These are phyloP conservation scores for Toxonevra muliebris DNA, from an alignment of 2,888 invertebrate genomes.

Conservation along the genomic window DNA sequence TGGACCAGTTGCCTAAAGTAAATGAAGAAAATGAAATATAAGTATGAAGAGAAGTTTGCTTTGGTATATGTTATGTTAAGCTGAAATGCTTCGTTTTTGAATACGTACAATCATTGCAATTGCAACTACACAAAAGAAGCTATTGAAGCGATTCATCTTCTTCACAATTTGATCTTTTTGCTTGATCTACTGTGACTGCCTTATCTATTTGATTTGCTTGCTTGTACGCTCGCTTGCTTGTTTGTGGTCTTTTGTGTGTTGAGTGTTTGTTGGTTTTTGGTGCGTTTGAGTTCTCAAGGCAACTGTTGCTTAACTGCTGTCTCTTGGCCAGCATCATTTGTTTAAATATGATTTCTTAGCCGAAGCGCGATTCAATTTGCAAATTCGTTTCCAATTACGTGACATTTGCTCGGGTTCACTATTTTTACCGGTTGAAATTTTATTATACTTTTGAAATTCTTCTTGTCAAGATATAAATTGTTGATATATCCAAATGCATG, in stretches of 20 bases:
- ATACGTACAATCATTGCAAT: constrained; percentile 61
- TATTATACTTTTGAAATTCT: constrained; percentile 24
- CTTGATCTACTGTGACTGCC: constrained; percentile 6
- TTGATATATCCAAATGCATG: constrained; percentile 43
- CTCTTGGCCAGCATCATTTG: constrained; percentile 47
- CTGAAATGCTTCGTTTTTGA: neutral
- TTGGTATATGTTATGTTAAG: too few species aligned
- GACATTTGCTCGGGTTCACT: constrained; percentile 49
- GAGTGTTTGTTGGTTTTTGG: constrained; percentile 19
- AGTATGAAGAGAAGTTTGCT: neutral
- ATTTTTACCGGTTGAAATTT: constrained; percentile 12
- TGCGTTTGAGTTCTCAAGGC: constrained; percentile 45
- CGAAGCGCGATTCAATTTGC: constrained; percentile 16
- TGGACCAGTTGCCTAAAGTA: constrained; percentile 40
- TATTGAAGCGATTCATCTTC: constrained; percentile 56
- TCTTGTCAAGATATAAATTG: constrained; percentile 47
- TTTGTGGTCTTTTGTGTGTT: constrained; percentile 19
- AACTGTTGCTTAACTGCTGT: constrained; percentile 52
- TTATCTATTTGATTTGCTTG: constrained; percentile 5
- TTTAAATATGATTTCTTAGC: constrained; percentile 56
- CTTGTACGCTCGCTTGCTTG: constrained; percentile 22
- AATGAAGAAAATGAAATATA: neutral
- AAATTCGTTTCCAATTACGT: constrained; percentile 47
- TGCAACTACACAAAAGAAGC: constrained; percentile 54
- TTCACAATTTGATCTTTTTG: constrained; percentile 1